Base-by-base conservation (phyloP, 2,888 invertebrate genomes). In the Nysson spinosus region DNA sequence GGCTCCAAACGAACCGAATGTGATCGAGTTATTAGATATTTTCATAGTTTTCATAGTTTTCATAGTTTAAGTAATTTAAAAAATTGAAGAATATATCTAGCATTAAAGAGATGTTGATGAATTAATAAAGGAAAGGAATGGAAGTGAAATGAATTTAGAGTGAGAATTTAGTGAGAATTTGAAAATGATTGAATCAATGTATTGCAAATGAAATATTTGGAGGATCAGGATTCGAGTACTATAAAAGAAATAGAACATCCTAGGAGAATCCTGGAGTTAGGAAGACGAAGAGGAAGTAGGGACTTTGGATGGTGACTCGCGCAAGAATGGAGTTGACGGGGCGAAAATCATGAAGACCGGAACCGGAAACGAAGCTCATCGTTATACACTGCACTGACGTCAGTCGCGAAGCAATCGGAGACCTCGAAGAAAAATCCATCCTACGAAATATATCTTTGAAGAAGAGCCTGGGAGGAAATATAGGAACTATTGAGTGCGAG, bases 301-400 rank as follows among this genome's bases (percentile, higher is more conserved):
- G n/a, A n/a, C n/a, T n/a, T n/a, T n/a, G n/a, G n/a, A 40, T 32
- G 51, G 11, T 30, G 39, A 28, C 61, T 16, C 22, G 35, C 22
- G 61, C 60, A 81, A 82, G 80, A 84, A 83, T 80, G 71, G 82
- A 80, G 70, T 82, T 78, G 81, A 80, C 80, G 78, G 80, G 68
- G 80, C 78, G 79, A 83, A 80, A 83, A 78, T 83, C 78, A 79
- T 75, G 78, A 77, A 78, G 77, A 49, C 73, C 80, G 82, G 82
- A 81, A 79, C 49, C 81, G 82, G 82, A 83, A 83, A 83, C 79
- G 77, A 78, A 80, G 75, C 77, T 82, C 81, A 69, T 80, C 79
- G 77, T 81, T 78, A 75, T 78, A 80, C 72, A 69, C 60, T 55
- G 72, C 54, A 52, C 55, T 73, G 69, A 73, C 71, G 68, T 77